Base-by-base conservation (phyloP, 2,888 invertebrate species). In the Drosophila kambysellisi region DNA sequence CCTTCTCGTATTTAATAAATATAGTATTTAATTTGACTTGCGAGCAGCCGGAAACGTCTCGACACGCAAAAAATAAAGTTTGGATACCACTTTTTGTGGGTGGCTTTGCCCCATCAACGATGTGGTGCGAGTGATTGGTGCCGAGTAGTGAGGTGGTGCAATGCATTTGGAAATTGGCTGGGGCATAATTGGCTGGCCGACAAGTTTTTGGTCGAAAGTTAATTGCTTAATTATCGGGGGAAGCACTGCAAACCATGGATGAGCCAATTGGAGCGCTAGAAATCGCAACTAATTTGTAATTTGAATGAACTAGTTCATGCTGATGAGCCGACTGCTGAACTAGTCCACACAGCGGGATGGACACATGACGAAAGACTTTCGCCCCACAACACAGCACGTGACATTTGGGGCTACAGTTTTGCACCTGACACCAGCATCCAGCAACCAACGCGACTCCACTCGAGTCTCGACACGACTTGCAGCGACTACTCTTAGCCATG, bases 231-330 rank as follows among this genome's bases (percentile, higher is more conserved):
- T 79, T 70, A 64, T 64, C 52, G 46, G 66, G 66, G 12, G 63
- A 64, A 52, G 32, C 32, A 32, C 17, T n/a, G 50, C 17, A 30
- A 43, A 29, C 25, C 46, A 39, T 41, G 39, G 46, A 61, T 58
- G 37, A 54, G 54, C 33, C 58, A 74, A 59, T 52, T 53, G 35
- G 54, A 71, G 32, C 32, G 58, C 29, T 64, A 35, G 59, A 72
- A 58, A 75, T 50, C 62, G 75, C 61, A 41, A 17, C 58, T 15
- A 68, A 80, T 72, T 74, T 80, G 72, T 65, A 60, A 76, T 79
- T 79, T 71, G 64, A 57, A 60, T 81, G 77, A 79, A 79, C 79
- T 79, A 79, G 81, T 78, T 80, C 65, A 68, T 25, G 79, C 11
- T 63, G 64, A 62, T 64, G 48, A 75, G 39, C 53, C 37, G 11